These are phyloP conservation scores for Oryzias celebensis DNA, from an alignment of 2,113 vertebrate genomes.

Conservation along the genomic window DNA sequence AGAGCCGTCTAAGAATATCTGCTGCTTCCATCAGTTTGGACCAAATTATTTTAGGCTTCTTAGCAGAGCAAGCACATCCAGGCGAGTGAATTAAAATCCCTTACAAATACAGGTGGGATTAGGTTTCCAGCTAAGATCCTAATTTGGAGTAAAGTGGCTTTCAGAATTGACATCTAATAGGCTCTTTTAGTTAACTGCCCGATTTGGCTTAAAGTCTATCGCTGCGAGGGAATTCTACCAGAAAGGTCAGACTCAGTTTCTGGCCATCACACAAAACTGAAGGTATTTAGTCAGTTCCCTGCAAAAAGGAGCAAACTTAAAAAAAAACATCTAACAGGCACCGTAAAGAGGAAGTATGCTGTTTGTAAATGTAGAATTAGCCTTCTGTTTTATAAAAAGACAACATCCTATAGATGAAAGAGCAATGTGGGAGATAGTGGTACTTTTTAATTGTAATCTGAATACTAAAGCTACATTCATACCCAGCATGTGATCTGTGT, in stretches of 20 bases:
- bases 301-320: constrained; percentile 25
- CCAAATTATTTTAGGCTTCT: constrained; percentile 31
- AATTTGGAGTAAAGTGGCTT: constrained; percentile 30
- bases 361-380: too few species aligned
- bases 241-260: constrained; percentile 11
- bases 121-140: constrained; percentile 23
- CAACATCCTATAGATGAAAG: too few species aligned
- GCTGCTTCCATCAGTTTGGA: constrained; percentile 37
- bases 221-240: constrained; percentile 4
- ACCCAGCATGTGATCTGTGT: too few species aligned
- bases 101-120: constrained; percentile 27
- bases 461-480: too few species aligned
- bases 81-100: constrained; percentile 41
- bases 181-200: constrained; percentile 3
- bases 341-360: background rate
- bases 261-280: background rate
- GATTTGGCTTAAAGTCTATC: constrained; percentile 14
- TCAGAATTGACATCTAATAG: background rate
- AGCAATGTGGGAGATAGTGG: too few species aligned
- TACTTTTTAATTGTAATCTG: too few species aligned
- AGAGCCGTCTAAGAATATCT: constrained; percentile 19
- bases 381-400: too few species aligned
- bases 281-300: constrained; percentile 6
- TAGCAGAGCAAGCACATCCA: constrained; percentile 8
- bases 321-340: constrained; percentile 16